Base-by-base conservation (phyloP, 2,888 invertebrate genomes). In the Thera britannica region DNA sequence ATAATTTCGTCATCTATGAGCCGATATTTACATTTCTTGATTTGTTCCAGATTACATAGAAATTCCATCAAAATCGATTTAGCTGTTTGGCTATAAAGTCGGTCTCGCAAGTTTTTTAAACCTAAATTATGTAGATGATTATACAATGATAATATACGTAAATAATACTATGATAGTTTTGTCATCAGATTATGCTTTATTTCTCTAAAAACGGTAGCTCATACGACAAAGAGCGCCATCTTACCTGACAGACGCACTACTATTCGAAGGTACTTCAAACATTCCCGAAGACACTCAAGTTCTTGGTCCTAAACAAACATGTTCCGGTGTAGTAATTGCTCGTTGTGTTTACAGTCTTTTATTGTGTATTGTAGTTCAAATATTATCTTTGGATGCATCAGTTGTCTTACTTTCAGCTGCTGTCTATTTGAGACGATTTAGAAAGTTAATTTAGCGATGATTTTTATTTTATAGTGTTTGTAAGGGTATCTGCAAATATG, bases 221-320 rank as follows among this genome's bases (percentile, higher is more conserved):
- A 58, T 68, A 61, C 41, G 52, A 51, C 38, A 11, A 58, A 41
- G 2, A 34, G 9, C 23, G 23, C 54, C 61, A 57, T 63, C 44
- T 44, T 70, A 66, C 69, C 69, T 70, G 58, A 58, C 58, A 67
- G 58, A 51, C 56, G 52, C 62, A 67, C 68, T 66, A 67, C 69
- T 51, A 61, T 58, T 65, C 62, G 54, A 87, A 85, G 86, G 87
- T 87, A 85, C 89, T 86, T 88, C 84, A 90, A 90, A 91, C 87
- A 90, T 88, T 90, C 88, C 87, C 85, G 90, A 90, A 91, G 87
- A 89, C 90, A 92, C 92, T 93, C 90, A 90, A 90, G 90, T 90
- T 86, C 89, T 89, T 89, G 85, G 92, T 93, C 93, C 93, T 93
- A 93, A 93, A 84, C 85, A 93, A 93, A 93, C 90, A 93, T 92